A percentile compares a stretch with the other conserved stretches of the same genome.
phyloP scores from a whole-genome alignment of 2,888 invertebrate genomes.

The Brenthis hecate region DNA sequence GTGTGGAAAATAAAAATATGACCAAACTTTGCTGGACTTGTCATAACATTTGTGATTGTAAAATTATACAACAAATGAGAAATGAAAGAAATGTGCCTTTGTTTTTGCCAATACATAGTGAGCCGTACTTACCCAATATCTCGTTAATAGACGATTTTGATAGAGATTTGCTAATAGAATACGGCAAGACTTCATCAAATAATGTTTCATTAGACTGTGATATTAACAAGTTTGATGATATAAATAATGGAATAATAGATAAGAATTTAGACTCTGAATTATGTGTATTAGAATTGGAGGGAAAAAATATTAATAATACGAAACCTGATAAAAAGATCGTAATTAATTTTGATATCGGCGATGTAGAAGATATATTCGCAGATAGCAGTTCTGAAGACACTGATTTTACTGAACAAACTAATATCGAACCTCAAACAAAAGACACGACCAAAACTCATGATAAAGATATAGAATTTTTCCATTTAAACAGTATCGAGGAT shows the following conservation, averaged over 20 bases:
- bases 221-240: conserved; percentile 30
- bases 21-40: conserved; percentile 69
- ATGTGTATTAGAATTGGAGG: conserved; percentile 36
- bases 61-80: conserved; percentile 49
- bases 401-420: conserved; percentile 19
- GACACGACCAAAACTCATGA: conserved; percentile 46
- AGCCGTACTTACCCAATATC: conserved; percentile 59
- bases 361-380: conserved; percentile 67
- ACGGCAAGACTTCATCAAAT: neutral
- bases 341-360: conserved; percentile 69
- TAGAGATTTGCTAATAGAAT: conserved; percentile 23
- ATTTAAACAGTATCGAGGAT: conserved; percentile 74
- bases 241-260: conserved; percentile 51
- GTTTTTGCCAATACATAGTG: conserved; percentile 47
- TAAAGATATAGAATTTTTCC: conserved; percentile 64
- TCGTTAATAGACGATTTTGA: conserved; percentile 61
- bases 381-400: conserved; percentile 56
- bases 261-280: conserved; percentile 53
- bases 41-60: conserved; percentile 68
- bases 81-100: conserved; percentile 40
- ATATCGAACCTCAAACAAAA: neutral
- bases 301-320: conserved; percentile 32
- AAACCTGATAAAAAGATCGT: conserved; percentile 39
- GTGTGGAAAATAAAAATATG: conserved; percentile 58
- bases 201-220: conserved; percentile 14